Percentiles rank a stretch among this genome's conserved stretches.
These are phyloP conservation scores for Sarcophaga caerulescens DNA, from an alignment of 2,888 invertebrate species.

Conservation along the genomic window DNA sequence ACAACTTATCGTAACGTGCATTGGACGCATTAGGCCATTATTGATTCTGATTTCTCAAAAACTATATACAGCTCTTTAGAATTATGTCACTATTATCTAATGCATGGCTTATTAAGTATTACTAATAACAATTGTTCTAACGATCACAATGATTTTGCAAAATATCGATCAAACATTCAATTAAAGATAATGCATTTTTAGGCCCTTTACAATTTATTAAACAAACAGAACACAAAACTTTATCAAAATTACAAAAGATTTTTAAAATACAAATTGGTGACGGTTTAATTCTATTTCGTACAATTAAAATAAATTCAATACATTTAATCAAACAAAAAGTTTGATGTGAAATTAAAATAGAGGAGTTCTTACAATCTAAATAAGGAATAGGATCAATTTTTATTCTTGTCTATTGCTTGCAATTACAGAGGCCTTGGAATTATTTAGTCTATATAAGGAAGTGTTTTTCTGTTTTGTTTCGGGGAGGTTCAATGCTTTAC, in stretches of 20 bases:
- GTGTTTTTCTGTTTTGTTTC: neutral
- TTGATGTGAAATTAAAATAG: neutral
- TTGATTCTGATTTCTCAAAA: too few species aligned
- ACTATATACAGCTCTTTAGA: too few species aligned
- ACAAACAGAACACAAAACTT: constrained; percentile 23
- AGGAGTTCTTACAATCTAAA: neutral
- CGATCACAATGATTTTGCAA: too few species aligned
- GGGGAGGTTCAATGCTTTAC: neutral
- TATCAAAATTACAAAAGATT: constrained; percentile 3
- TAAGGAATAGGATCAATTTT: neutral
- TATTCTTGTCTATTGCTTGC: neutral
- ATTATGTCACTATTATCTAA: too few species aligned
- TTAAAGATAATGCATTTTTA: constrained; percentile 2
- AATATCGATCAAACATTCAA: too few species aligned
- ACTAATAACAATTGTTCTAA: too few species aligned
- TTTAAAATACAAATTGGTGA: constrained; percentile 22
- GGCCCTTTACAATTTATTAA: constrained; percentile 37
- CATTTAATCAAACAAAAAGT: neutral
- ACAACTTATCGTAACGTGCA: too few species aligned
- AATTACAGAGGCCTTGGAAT: constrained; percentile 6
- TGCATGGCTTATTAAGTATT: too few species aligned
- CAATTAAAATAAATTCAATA: constrained; percentile 1
- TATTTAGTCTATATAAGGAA: constrained; percentile 5
- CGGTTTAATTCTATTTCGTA: neutral
- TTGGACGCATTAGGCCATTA: too few species aligned